Percentiles rank a stretch among this genome's conserved stretches.
These are phyloP conservation scores for Gymnocheta viridis DNA, from an alignment of 2,888 invertebrate species.

Conservation along the genomic window DNA sequence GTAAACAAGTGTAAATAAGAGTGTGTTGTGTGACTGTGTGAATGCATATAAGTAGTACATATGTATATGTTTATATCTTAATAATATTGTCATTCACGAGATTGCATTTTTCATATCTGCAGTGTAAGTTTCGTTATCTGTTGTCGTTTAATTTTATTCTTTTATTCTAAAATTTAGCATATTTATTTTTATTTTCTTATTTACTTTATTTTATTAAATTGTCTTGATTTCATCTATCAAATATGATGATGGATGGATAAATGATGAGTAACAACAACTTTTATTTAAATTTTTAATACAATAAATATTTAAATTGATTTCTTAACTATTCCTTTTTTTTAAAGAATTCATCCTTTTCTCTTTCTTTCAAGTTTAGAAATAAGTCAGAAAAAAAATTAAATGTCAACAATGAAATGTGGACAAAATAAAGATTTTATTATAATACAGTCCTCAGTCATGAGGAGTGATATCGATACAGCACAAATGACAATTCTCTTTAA, in stretches of 20 bases:
- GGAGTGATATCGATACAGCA: no score
- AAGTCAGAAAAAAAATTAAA: background rate
- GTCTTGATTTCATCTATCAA: slow-evolving; percentile 46
- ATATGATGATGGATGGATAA: slow-evolving; percentile 47
- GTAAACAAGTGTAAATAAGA: background rate
- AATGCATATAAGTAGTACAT: slow-evolving; percentile 1
- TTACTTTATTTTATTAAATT: slow-evolving; percentile 25
- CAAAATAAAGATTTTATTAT: slow-evolving; percentile 9
- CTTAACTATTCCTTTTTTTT: slow-evolving; percentile 2
- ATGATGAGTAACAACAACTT: slow-evolving; percentile 43
- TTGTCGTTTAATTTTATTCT: background rate
- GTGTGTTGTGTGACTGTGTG: background rate
- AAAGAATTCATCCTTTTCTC: background rate
- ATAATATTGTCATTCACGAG: slow-evolving; percentile 36
- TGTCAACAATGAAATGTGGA: background rate
- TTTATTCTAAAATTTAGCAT: background rate
- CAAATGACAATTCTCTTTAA: no score
- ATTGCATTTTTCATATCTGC: slow-evolving; percentile 1
- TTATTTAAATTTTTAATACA: slow-evolving; percentile 26
- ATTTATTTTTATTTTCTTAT: background rate
- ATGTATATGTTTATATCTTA: background rate
- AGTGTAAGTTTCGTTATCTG: background rate
- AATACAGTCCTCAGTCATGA: no score
- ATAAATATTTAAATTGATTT: slow-evolving; percentile 49
- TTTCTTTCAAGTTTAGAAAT: background rate